Percentiles rank a stretch among this genome's conserved stretches.
These are phyloP conservation scores for Spisula subtruncata DNA, from an alignment of 2,888 invertebrate species.

Conservation along the genomic window DNA sequence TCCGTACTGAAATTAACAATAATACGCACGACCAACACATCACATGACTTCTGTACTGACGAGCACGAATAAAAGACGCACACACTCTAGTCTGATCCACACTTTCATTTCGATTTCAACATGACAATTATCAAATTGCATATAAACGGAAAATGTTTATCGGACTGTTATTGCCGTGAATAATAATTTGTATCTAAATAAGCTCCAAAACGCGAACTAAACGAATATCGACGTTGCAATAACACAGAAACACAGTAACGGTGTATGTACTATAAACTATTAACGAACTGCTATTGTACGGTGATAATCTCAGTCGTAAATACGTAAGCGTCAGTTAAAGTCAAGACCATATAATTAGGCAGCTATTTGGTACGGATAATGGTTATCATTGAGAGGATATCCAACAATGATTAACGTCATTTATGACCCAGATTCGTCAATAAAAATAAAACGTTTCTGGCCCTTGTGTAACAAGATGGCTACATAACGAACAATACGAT, in stretches of 20 bases:
- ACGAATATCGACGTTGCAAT: neutral
- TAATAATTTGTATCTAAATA: no score
- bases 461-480: neutral
- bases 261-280: neutral
- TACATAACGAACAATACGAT: neutral
- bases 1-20: no score
- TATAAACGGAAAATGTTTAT: no score
- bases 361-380: neutral
- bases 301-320: neutral
- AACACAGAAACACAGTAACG: neutral
- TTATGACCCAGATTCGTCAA: neutral
- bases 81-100: no score
- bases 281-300: neutral
- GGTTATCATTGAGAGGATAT: neutral
- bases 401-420: neutral
- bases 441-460: neutral
- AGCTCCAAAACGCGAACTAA: no score
- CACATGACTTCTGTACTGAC: no score
- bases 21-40: no score
- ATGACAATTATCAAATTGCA: no score
- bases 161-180: no score
- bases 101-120: no score
- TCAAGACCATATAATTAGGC: neutral
- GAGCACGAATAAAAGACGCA: no score
- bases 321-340: conserved; percentile 1